A percentile compares a stretch with the other conserved stretches of the same genome.
Evolutionary conservation across 37 sponge, comb jelly and placozoan species (phyloP).

Genomic region (Tethya wilhelma): DNA sequence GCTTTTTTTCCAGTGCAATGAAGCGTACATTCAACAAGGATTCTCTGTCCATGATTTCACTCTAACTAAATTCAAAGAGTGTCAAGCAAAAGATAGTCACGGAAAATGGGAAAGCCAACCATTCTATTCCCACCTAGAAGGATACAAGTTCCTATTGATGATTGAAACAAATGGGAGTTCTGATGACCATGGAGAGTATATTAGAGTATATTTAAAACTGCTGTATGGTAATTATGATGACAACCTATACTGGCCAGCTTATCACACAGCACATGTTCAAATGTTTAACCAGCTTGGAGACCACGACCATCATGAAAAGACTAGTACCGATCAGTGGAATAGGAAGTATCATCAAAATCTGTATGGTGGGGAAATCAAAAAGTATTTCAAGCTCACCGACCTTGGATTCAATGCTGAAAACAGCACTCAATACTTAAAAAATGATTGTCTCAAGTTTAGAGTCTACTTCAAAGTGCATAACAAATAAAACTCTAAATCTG

Average conservation of each 20-base stretch:
- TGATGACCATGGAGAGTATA: conserved; percentile 15
- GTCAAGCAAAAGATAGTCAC: too few species aligned
- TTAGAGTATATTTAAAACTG: conserved; percentile 45
- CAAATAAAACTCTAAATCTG: too few species aligned
- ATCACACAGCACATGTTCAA: conserved; percentile 35
- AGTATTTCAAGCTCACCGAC: conserved; percentile 39
- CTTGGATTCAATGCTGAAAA: conserved; percentile 32
- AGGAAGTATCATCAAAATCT: too few species aligned
- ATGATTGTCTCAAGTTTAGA: conserved; percentile 41
- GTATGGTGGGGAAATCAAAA: too few species aligned
- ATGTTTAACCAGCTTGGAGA: conserved; percentile 59
- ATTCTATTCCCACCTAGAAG: conserved; percentile 58
- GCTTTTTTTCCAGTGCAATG: too few species aligned
- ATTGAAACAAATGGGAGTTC: conserved; percentile 24
- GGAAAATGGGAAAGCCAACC: conserved; percentile 40
- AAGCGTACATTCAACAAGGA: too few species aligned
- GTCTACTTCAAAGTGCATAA: too few species aligned
- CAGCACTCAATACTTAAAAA: conserved; percentile 47
- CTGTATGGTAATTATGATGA: conserved; percentile 65
- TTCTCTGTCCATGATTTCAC: too few species aligned
- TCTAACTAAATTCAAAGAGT: too few species aligned
- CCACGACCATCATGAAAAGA: conserved; percentile 12
- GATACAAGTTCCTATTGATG: conserved; percentile 49
- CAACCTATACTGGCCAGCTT: conserved; percentile 53
- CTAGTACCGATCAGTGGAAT: conserved; percentile 18